Conservation (phyloP, 2,113 vertebrate species). For the Alligator mississippiensis region DNA sequence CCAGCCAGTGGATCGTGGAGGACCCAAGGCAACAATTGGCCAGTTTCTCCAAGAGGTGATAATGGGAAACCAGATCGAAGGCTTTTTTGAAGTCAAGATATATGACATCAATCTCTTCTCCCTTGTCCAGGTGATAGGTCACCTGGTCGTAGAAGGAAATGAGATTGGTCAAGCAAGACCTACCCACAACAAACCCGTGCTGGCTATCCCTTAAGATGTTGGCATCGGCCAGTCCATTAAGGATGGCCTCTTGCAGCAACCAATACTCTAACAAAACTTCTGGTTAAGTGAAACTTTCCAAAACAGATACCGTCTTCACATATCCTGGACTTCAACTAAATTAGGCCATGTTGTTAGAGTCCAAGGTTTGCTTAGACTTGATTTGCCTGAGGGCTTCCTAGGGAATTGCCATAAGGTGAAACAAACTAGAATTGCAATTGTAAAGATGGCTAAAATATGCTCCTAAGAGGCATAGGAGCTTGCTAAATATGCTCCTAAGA, state of each 20-base stretch:
- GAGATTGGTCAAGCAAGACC: no score
- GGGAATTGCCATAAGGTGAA: background rate
- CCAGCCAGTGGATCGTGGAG: no score
- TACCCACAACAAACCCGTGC: no score
- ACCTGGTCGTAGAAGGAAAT: no score
- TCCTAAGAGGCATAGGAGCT: background rate
- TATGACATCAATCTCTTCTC: no score
- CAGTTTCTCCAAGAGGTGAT: no score
- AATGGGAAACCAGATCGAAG: no score
- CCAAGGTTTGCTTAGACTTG: accelerated
- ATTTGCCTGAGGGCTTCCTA: background rate
- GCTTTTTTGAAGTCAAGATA: no score
- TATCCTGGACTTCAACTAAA: background rate
- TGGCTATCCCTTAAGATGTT: no score
- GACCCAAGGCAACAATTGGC: no score
- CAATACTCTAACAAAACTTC: background rate
- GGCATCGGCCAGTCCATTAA: no score
- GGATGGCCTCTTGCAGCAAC: background rate
- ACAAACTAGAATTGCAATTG: background rate
- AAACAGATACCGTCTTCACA: background rate
- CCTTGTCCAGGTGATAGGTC: no score
- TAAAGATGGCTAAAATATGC: background rate
- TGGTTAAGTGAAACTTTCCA: background rate
- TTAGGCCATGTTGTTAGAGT: background rate
- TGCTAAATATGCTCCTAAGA: background rate